Base-by-base conservation (phyloP, 64 coral and sea anemone species). In the Dendrophyllia cribrosa region DNA sequence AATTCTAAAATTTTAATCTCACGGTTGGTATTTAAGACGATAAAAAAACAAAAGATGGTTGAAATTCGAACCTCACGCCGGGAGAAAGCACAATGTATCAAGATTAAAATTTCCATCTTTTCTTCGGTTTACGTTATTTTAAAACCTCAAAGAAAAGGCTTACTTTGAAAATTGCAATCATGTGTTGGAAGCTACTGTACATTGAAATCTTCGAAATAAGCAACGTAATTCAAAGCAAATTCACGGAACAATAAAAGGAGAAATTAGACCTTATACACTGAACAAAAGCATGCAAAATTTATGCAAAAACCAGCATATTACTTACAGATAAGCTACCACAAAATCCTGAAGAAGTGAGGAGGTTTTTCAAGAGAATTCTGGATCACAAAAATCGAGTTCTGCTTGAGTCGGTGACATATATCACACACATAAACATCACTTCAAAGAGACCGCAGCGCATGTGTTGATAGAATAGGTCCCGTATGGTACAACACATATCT, bases 401-500 rank as follows among this genome's bases (percentile, higher is more conserved):
- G 61, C 13, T 64, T 4, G 14, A 72, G 34, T 34, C 34, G 34
- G 34, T 56, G 53, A 56, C 72, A 50, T n/a, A n/a, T n/a, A n/a
- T 48, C 72, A 51, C 16, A 17, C 16, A 16, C 71, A 83, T 19
- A 84, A 84, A 52, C 80, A 84, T 13, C 80, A 21, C 62, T 84
- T 51, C 61, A 15, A 49, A 48, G 24, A n/a, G 48, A 82, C 79
- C 59, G 16, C 59, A 47, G 12, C 48, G 58, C 1, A 4, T 10
- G 20, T 16, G 52, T 0, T 6, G n/a, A 56, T 6, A 56, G 7
- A 12, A 12, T 12, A 82, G 20, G 44, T 84, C 80, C 80, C 80
- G 80, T 66, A 84, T 84, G 62, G 1, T 17, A 49, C 47, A 67
- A 67, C 23, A 2, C 19, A 20, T 6, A n/a, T 48, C 20, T 20